Evolutionary conservation across 2,888 invertebrate species (phyloP).

Genomic region (Drosophila incognita): DNA sequence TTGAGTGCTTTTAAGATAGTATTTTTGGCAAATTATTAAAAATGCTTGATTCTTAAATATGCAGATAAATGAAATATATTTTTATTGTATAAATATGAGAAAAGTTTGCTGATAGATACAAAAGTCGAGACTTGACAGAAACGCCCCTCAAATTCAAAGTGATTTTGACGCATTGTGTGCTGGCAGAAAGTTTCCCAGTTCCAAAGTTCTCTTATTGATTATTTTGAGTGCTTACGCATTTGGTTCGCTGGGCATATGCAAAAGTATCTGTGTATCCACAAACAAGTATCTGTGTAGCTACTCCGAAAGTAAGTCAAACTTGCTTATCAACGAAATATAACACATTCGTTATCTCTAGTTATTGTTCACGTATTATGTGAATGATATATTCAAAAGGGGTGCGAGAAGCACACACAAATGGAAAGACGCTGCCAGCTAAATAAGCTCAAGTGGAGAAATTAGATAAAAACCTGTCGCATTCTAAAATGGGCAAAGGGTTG

Average conservation of each 20-base stretch:
- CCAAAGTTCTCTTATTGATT: slow-evolving; percentile 77
- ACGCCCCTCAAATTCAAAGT: slow-evolving; percentile 43
- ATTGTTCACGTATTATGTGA: slow-evolving; percentile 34
- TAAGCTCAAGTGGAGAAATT: slow-evolving; percentile 77
- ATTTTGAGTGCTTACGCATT: slow-evolving; percentile 76
- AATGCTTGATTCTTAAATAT: background rate
- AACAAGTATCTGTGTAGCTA: slow-evolving; percentile 34
- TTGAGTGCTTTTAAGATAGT: background rate
- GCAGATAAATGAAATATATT: background rate
- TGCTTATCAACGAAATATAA: slow-evolving; percentile 66
- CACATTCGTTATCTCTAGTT: slow-evolving; percentile 61
- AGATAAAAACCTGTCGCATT: slow-evolving; percentile 76
- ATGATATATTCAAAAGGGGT: background rate
- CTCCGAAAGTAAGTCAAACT: slow-evolving; percentile 74
- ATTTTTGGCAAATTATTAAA: background rate
- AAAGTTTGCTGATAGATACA: slow-evolving; percentile 6
- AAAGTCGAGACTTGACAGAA: slow-evolving; percentile 20
- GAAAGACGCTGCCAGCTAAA: slow-evolving; percentile 40
- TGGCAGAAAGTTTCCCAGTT: slow-evolving; percentile 46
- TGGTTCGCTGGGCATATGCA: slow-evolving; percentile 51
- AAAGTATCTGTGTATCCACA: slow-evolving; percentile 34
- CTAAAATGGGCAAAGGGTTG: slow-evolving; percentile 37
- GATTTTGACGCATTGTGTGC: slow-evolving; percentile 54
- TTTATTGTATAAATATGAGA: background rate
- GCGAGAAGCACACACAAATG: slow-evolving; percentile 16